phyloP scores from a whole-genome alignment of 1,140 invertebrate genomes.

The Conus betulinus region DNA sequence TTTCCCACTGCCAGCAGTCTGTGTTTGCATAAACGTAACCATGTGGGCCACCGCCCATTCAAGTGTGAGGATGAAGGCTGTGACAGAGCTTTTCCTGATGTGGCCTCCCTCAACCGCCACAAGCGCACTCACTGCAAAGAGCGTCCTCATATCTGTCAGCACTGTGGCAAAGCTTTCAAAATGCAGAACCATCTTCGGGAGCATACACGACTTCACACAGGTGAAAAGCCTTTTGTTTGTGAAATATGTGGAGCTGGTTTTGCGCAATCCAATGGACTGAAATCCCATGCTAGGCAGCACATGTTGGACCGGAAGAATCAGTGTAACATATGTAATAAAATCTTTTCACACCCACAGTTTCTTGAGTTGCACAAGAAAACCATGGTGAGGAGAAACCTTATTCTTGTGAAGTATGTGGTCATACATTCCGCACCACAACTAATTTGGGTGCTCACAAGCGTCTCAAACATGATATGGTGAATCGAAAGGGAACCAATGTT shows the following conservation, averaged over 20 bases:
- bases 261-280: constrained; percentile 94
- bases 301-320: constrained; percentile 94
- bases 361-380: constrained; percentile 20
- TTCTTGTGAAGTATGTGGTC: constrained; percentile 27
- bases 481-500: not conserved
- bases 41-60: constrained; percentile 95
- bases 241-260: constrained; percentile 98
- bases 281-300: constrained; percentile 98
- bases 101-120: constrained; percentile 98
- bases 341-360: constrained; percentile 44
- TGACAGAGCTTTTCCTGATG: constrained; percentile 96
- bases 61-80: constrained; percentile 89
- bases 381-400: constrained; percentile 30
- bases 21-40: constrained; percentile 97
- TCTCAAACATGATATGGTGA: constrained; percentile 22
- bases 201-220: constrained; percentile 95
- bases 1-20: constrained; percentile 80
- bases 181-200: constrained; percentile 99
- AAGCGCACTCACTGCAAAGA: constrained; percentile 98
- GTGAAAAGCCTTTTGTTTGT: constrained; percentile 97
- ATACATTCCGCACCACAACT: constrained; percentile 16
- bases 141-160: constrained; percentile 93
- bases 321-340: constrained; percentile 86
- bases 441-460: constrained; percentile 27
- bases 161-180: constrained; percentile 97